Base-by-base conservation (phyloP, 2,797 vertebrate genomes). In the Alauda arvensis region DNA sequence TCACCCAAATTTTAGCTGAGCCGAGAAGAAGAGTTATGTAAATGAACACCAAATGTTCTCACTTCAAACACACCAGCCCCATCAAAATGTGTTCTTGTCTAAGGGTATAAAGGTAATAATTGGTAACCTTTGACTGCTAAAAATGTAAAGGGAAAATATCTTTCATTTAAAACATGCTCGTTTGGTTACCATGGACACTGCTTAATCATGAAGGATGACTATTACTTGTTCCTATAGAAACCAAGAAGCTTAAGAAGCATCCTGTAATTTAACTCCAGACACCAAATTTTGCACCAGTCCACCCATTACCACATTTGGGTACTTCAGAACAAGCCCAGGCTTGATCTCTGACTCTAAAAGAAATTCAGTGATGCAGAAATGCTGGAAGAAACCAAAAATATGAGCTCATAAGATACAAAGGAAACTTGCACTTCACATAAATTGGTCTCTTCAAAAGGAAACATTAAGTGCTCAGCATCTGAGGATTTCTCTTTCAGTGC, bases 131-230 rank as follows among this genome's bases (percentile, higher is more conserved):
- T 92, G 93, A 67, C 71, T 62, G 83, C 93, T 96, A 95, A 92
- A 96, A 94, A 95, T 92, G 93, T 93, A 94, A 91, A 96, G 93
- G 93, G 88, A 94, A 95, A 93, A 96, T 93, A 95, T 94, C 53
- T 97, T 96, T 96, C 95, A 94, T 93, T 97, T 96, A 95, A 96
- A 96, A 97, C 92, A 93, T 94, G 91, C 94, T 95, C 91, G 14
- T 92, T 96, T 88, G 70, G 97, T 97, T 97, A 93, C 96, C 96
- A 96, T 96, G 96, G 97, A 95, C 95, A 97, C 97, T 87, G 93
- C 94, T 96, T 96, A 97, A 97, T 97, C 96, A 96, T 95, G 96
- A 96, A 96, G 95, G 95, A 97, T 97, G 96, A 96, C 96, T 96
- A 96, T 96, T 97, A 95, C 95, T 90, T 88, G 97, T 97, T 97